These are phyloP conservation scores for Alloscopus bannaensis DNA, from an alignment of 2,888 invertebrate species.

Conservation along the genomic window DNA sequence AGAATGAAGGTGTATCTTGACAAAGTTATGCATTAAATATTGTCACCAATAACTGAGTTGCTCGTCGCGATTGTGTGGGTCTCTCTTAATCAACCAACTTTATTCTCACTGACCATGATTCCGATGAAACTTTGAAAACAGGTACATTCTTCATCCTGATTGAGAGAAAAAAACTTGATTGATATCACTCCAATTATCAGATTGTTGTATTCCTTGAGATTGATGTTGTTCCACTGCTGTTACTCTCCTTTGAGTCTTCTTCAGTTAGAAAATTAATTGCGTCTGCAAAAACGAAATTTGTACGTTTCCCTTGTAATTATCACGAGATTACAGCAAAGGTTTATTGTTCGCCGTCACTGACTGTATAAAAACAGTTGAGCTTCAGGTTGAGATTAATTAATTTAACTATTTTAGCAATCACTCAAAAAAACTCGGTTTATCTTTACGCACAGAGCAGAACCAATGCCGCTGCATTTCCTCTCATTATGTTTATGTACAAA, in stretches of 20 bases:
- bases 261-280: not conserved
- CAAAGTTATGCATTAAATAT: no score
- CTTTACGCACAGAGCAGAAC: no score
- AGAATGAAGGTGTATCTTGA: no score
- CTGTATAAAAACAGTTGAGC: not conserved
- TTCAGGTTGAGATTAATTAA: not conserved
- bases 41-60: no score
- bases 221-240: not conserved
- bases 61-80: no score
- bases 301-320: conserved; percentile 10
- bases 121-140: not conserved
- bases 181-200: conserved; percentile 31
- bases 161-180: conserved; percentile 17
- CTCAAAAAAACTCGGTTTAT: no score
- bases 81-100: no score
- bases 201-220: not conserved
- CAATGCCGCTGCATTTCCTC: no score
- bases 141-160: not conserved
- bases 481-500: not conserved
- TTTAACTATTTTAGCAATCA: not conserved
- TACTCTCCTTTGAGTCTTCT: not conserved
- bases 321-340: not conserved
- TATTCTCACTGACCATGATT: no score
- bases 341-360: not conserved
- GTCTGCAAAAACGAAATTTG: no score